Base-by-base conservation (phyloP, 2,797 vertebrate genomes). In the Poeciliopsis gracilis region DNA sequence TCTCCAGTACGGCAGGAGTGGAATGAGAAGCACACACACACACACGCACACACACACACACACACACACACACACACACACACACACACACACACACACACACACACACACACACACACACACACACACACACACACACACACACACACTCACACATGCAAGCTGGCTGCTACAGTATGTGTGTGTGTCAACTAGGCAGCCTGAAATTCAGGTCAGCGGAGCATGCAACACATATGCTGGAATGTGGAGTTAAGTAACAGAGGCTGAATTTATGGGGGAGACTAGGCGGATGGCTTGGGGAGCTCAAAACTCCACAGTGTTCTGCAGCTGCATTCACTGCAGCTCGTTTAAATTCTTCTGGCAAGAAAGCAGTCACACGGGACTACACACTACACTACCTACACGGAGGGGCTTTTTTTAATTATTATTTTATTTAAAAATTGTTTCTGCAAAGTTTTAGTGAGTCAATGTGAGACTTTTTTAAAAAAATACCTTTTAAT, bases 221-320 rank as follows among this genome's bases (percentile, higher is more conserved):
- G 89, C 83, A 86, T 72, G 77, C 84, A 90, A 15, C 86, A 86
- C 88, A 90, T 82, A 80, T 81, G 63, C 88, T 91, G 92, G 92
- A 95, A 94, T 95, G 92, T 80, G 73, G 88, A 86, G 91, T 94
- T 92, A 93, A 89, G 93, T 92, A 95, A 93, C 84, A 89, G 86
- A 84, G 83, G 84, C 76, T 0, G 76, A 84, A 83, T 53, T 67
- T 41, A 10, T 73, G 84, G 82, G 80, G 71, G 41, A 16, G 51
- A 69, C 66, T n/a, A 41, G 28, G 78, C 4, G 57, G 75, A 80
- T 49, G 59, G 63, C 57, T 49, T 28, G 47, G 76, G 78, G 85
- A 71, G 81, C 78, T 86, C 76, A 84, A 57, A 90, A 82, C 61
- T 76, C 79, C 75, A 70, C 59, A 82, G 77, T 25, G 30, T 78